Evolutionary conservation across 1,140 invertebrate species (phyloP), one percentile per base, ranked within the genome.

Genomic region (Eupristina koningsbergeri): DNA sequence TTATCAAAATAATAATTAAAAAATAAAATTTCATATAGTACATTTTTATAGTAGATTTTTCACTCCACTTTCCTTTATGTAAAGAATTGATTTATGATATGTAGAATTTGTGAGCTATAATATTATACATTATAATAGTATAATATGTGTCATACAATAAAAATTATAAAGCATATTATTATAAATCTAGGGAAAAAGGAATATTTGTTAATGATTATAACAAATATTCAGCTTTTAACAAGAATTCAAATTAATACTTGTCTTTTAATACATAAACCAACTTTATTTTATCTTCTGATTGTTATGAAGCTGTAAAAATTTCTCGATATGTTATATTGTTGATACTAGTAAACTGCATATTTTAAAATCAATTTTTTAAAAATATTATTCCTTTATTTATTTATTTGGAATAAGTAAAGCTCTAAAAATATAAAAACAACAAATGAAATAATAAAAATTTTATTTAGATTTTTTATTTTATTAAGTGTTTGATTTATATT

Each of bases 221-320:
- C n/a, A n/a, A n/a, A n/a, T n/a, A n/a, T n/a, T n/a, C n/a, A n/a
- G n/a, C n/a, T n/a, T n/a, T n/a, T n/a, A n/a, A n/a, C n/a, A n/a
- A n/a, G n/a, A n/a, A n/a, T n/a, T n/a, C n/a, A n/a, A n/a, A n/a
- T n/a, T n/a, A n/a, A n/a, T n/a, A n/a, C n/a, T n/a, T n/a, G n/a
- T n/a, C n/a, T n/a, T n/a, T n/a, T n/a, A n/a, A n/a, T 26, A n/a
- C 17, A 26, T 73, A 9, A 11, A 31, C 45, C 3, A 34, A n/a
- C 39, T 58, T 63, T n/a, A 79, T 81, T 80, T 81, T 81, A 81
- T 58, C 50, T 67, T 58, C 19, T 9, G 31, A 71, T 39, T 71
- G 31, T 22, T 50, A 67, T 58, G 79, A 81, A 81, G 73, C 67
- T 61, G 67, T 36, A 29, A 26, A 45, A 63, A 79, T 79, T 79